phyloP scores from a whole-genome alignment of 2,113 vertebrate genomes.

The Penelope pileata region DNA sequence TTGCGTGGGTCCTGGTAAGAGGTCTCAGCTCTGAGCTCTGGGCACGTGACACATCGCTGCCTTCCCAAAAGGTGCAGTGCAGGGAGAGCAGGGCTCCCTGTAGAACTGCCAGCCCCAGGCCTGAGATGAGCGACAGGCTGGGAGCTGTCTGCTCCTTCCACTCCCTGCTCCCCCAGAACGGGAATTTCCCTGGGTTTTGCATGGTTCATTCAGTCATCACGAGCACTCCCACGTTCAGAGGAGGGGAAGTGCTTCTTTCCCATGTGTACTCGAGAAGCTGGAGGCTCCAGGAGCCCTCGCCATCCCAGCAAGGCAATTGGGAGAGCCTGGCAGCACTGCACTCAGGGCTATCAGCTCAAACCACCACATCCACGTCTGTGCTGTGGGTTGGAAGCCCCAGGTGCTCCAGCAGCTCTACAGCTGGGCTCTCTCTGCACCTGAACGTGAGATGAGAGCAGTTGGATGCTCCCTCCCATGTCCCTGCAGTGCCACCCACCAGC shows the following conservation, averaged over 20 bases:
- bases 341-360: background rate
- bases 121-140: background rate
- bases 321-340: rapidly evolving
- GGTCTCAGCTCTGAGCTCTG: background rate
- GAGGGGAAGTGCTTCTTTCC: background rate
- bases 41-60: too few relatives aligned
- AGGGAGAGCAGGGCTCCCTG: background rate
- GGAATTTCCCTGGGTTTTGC: background rate
- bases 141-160: too few relatives aligned
- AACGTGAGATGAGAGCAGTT: background rate
- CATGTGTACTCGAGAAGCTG: background rate
- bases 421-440: background rate
- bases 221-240: background rate
- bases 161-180: background rate
- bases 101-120: background rate
- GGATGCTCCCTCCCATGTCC: background rate
- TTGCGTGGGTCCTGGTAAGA: background rate
- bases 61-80: background rate
- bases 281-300: background rate
- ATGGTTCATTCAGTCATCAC: background rate
- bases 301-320: background rate
- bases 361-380: background rate
- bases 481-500: background rate
- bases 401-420: background rate
- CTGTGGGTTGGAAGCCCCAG: background rate